phyloP scores from a whole-genome alignment of 2,797 vertebrate genomes.

The Harpagifer antarcticus region DNA sequence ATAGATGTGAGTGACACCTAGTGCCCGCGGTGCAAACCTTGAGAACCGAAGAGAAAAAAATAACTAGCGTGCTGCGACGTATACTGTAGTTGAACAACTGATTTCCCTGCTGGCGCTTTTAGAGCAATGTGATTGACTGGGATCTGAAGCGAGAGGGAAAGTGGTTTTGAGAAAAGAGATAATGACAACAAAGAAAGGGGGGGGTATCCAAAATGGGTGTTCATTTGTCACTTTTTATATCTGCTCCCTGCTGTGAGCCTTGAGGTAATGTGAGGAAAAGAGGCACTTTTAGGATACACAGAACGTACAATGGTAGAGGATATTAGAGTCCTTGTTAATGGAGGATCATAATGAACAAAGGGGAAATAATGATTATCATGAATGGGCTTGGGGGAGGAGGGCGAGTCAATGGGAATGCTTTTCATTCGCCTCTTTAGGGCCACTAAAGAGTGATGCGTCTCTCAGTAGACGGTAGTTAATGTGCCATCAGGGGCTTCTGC shows the following conservation, averaged over 20 bases:
- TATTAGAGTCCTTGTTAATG: conserved; percentile 73
- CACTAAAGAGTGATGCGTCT: conserved; percentile 75
- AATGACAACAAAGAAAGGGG: conserved; percentile 55
- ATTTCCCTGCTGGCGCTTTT: conserved; percentile 14
- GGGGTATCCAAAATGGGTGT: conserved; percentile 46
- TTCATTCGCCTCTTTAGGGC: conserved; percentile 72
- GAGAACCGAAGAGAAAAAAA: conserved; percentile 12
- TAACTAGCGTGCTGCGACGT: conserved; percentile 19
- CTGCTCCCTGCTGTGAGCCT: conserved; percentile 51
- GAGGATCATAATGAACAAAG: conserved; percentile 77
- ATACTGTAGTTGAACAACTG: conserved; percentile 8
- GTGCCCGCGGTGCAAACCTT: conserved; percentile 8
- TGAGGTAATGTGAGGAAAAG: conserved; percentile 32
- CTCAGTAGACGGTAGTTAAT: conserved; percentile 81
- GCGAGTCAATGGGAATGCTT: conserved; percentile 73
- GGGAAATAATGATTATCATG: conserved; percentile 81
- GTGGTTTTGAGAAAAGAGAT: conserved; percentile 52
- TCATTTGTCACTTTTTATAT: conserved; percentile 57
- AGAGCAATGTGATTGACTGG: conserved; percentile 50
- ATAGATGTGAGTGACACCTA: conserved; percentile 8
- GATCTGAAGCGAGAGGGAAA: conserved; percentile 47
- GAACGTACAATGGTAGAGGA: conserved; percentile 40
- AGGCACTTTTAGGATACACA: conserved; percentile 46
- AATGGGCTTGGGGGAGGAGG: conserved; percentile 73
- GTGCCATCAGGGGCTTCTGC: conserved; percentile 73